Base-by-base conservation (phyloP, 2,113 vertebrate species). In the Apus apus region DNA sequence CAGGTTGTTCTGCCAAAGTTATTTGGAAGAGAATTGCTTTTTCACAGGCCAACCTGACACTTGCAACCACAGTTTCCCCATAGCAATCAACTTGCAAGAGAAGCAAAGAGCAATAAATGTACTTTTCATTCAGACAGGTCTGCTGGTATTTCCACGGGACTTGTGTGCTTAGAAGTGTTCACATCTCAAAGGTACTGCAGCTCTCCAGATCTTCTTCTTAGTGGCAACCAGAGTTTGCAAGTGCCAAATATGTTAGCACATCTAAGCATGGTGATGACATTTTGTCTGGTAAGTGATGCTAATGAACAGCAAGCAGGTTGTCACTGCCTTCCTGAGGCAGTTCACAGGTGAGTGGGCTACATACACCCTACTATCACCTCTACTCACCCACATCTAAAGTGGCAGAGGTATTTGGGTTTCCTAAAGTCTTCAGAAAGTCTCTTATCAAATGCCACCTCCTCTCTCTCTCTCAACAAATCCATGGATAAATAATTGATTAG, bases 1-100 rank as follows among this genome's bases (percentile, higher is more conserved):
- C 88, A 93, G n/a, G 46, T 29, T 94, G 50, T 61, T 91, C 92
- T 91, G 85, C 78, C 90, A 89, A 51, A 83, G 82, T 70, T 46
- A 83, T 15, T 40, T 3, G 5, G 27, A 40, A 70, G 9, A 80
- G 27, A 90, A 76, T 36, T 94, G 58, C 57, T 80, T 95, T 85
- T 64, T 61, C 82, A 62, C 19, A 85, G 79, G 45, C 70, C 70
- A 74, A 3, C 40, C 26, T 58, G 34, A 54, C 38, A 45, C 71
- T 77, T 84, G 36, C 27, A 81, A 50, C 43, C 30, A 50, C 50
- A 60, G 32, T 26, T 68, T 73, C 34, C 51, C 46, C 54, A 57
- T 1, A 22, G 21, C 2, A 7, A 94, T 65, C 81, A 91, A 18
- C 46, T 58, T 74, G 80, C 57, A 60, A 64, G 23, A 76, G 67